phyloP scores from a whole-genome alignment of 2,113 vertebrate genomes.

The Mus musculus region GRCm39 chr13:88432501-88433000 shows the following conservation, averaged over 20 bases:
- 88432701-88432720: no score
- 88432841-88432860: neutral
- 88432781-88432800: neutral
- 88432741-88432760: no score
- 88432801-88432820: neutral
- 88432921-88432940: neutral
- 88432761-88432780: no score
- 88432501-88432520: neutral
- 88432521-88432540: neutral
- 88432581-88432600: neutral
- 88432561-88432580: neutral
- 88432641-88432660: neutral
- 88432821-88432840: neutral
- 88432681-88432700: no score
- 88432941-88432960: neutral
- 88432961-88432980: neutral
- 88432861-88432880: neutral
- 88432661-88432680: neutral
- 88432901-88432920: neutral
- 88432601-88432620: neutral
- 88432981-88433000: neutral
- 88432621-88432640: neutral
- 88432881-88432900: neutral
- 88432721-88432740: no score
- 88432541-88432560: neutral